Base-by-base conservation (phyloP, 2,888 invertebrate genomes). In the Lasioglossum oenotherae region DNA sequence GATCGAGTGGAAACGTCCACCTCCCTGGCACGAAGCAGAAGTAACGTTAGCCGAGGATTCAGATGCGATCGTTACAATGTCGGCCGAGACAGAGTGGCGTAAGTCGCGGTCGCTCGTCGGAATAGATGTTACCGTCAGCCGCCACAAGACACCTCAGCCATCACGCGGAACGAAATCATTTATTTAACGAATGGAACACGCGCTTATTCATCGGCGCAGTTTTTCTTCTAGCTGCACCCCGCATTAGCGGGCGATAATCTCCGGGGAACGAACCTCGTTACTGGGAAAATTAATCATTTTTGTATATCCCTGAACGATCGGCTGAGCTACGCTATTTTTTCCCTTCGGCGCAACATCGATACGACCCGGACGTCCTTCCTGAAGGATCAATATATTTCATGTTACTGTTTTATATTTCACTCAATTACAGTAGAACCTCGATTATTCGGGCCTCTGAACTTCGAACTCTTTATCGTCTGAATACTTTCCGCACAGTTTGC, bases 131-230 rank as follows among this genome's bases (percentile, higher is more conserved):
- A 92, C 92, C 91, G 91, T 92, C 92, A 91, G 90, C 87, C 85
- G 74, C 88, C 84, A 85, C 91, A 87, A 91, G 92, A 93, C 93
- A 92, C 90, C 92, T 92, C 91, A 89, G 90, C 93, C 90, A 93
- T 93, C 92, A 92, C 90, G 92, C 91, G 91, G 89, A 91, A 93
- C 91, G 91, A 87, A 90, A 91, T 93, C 92, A 92, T 93, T 93
- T 93, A 93, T 93, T 93, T 92, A 90, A 87, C 87, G 86, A 92
- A 91, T 90, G 93, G 92, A 91, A 90, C 78, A 89, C 87, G 87
- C 86, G 87, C 79, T 91, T 92, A 90, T 89, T 89, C 89, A 89
- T 84, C 76, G 79, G 41, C 71, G 72, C 41, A n/a, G 8, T 71
- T 83, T 88, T 88, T 69, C 81, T 88, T 78, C 88, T n/a, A 19